Percentiles rank a stretch among this genome's conserved stretches.
phyloP scores from a whole-genome alignment of 2,797 vertebrate species.

The Zenarchopterus dispar region DNA sequence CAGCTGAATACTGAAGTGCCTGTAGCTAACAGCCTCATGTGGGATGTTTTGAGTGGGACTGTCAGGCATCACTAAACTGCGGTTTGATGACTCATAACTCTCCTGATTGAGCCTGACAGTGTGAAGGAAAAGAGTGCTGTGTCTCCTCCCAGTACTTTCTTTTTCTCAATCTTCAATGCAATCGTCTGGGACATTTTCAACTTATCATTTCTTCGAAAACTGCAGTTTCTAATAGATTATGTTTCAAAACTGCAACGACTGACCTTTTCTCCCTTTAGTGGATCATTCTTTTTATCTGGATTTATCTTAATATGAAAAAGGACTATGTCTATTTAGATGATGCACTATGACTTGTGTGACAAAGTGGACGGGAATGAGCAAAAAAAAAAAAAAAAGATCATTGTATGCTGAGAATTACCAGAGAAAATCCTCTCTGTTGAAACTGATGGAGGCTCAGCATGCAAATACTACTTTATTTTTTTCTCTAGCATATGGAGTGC shows the following conservation, averaged over 20 bases:
- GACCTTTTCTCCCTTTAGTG: not conserved
- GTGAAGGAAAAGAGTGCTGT: not conserved
- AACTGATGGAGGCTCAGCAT: not conserved
- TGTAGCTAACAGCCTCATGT: slow-evolving; percentile 27
- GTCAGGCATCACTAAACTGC: slow-evolving; percentile 36
- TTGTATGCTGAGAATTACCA: no score
- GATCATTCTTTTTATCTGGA: not conserved
- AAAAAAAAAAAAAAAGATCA: no score
- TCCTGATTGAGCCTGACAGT: slow-evolving; percentile 21
- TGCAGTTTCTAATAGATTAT: slow-evolving; percentile 2
- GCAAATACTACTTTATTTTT: not conserved
- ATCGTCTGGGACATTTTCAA: not conserved
- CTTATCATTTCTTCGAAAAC: not conserved
- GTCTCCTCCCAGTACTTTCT: no score
- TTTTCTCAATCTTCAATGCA: no score
- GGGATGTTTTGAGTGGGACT: slow-evolving; percentile 16
- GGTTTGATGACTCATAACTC: slow-evolving; percentile 33
- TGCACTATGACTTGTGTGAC: not conserved
- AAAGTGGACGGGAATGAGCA: not conserved
- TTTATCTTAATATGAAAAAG: not conserved
- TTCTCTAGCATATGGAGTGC: no score
- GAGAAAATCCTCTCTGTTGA: not conserved
- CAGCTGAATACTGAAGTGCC: slow-evolving; percentile 28
- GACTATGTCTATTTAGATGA: not conserved
- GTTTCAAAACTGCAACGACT: not conserved